Evolutionary conservation across 2,797 vertebrate species (phyloP).

Genomic region (Sebastes baramenuke): DNA sequence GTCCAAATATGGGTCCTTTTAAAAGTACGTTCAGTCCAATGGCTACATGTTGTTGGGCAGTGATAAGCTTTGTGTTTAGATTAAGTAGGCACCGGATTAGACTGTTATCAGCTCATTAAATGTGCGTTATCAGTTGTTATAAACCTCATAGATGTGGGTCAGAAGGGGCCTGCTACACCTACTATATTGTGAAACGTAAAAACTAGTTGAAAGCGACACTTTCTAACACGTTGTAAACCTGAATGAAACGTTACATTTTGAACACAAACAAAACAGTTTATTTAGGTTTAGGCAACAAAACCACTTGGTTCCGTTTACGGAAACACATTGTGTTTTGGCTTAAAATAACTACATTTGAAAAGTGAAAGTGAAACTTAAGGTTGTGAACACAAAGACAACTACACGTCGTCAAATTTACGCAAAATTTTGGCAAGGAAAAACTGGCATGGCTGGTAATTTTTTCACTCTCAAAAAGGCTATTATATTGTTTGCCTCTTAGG

Average conservation of each 20-base stretch:
- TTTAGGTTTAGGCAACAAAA: no score
- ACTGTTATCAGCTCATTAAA: not conserved
- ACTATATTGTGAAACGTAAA: not conserved
- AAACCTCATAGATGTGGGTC: not conserved
- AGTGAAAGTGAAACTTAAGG: no score
- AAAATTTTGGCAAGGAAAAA: no score
- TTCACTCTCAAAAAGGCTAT: not conserved
- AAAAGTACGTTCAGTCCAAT: slow-evolving; percentile 6
- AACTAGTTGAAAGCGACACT: no score
- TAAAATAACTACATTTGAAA: no score
- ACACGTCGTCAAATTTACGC: no score
- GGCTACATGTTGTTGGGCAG: slow-evolving; percentile 66
- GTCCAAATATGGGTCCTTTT: slow-evolving; percentile 1
- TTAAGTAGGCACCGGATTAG: not conserved
- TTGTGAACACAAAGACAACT: no score
- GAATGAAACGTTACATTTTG: no score
- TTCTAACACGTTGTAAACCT: no score
- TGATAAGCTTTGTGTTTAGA: slow-evolving; percentile 64
- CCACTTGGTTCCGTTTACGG: no score
- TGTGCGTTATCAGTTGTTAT: not conserved
- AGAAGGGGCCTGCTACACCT: not conserved
- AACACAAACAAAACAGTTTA: no score
- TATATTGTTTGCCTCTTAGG: not conserved
- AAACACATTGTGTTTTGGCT: no score
- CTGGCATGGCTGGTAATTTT: not conserved